Evolutionary conservation across 2,113 vertebrate genomes (phyloP), one percentile per base, ranked within the genome.

Genomic region (Aegypius monachus): DNA sequence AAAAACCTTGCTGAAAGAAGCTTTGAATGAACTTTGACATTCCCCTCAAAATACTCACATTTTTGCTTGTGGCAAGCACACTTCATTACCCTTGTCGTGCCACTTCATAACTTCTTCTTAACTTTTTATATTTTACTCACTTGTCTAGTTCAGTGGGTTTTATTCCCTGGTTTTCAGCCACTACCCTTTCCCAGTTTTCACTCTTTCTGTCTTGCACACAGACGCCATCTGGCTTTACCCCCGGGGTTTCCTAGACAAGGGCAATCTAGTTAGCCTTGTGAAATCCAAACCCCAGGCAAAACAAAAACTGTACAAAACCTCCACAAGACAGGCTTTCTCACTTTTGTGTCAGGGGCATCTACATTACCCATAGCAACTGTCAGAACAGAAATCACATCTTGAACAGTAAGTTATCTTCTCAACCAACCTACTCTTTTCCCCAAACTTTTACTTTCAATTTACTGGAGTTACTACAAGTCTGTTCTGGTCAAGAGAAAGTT

Each of bases 271-370:
- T 75, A 92, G 73, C 56, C 93, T 95, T 97, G 86, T 95, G 88
- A 95, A 97, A 97, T 87, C 78, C 58, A 97, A 91, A 94, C 77
- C 62, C 38, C 56, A 73, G 91, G 92, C 77, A 79, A 90, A 87
- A 87, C n/a, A 72, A 85, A 84, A 95, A 52, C 83, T 86, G 81
- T 56, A 91, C 36, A 77, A 93, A 91, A 61, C 17, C 63, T 72
- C 48, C 62, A 65, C 53, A n/a, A 61, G 83, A 68, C 38, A 87
- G 61, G 23, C 43, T 80, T 97, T 97, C 53, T 84, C 45, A 53
- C 42, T 95, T 52, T 62, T 50, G 34, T 90, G 53, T 42, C 62
- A 82, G 81, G 21, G 66, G 40, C 42, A n/a, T 47, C 86, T 86
- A 71, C 26, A 22, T 81, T 93, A 91, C 52, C 43, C 56, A 70